Percentiles rank a stretch among this genome's conserved stretches.
Evolutionary conservation across 1,140 invertebrate genomes (phyloP).

Genomic region (Brachionus sp.): DNA sequence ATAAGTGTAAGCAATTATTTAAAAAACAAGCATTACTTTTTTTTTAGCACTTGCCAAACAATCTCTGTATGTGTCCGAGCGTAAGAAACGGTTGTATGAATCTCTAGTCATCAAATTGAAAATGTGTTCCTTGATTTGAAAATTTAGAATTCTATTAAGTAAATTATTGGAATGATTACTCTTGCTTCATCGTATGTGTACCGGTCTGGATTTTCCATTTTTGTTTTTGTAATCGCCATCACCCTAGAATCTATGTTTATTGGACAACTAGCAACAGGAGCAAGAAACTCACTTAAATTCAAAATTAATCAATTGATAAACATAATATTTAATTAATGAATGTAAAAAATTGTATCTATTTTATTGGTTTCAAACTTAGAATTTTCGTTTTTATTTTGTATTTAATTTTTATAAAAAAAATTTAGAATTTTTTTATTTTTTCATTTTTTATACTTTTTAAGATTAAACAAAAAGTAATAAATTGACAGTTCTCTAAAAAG

Average conservation of each 20-base stretch:
- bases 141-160: background rate
- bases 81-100: conserved; percentile 91
- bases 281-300: conserved; percentile 75
- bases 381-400: too few species aligned
- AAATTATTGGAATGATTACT: conserved; percentile 63
- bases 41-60: conserved; percentile 36
- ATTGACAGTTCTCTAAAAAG: too few species aligned
- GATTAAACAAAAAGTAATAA: too few species aligned
- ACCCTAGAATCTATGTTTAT: conserved; percentile 86
- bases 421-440: too few species aligned
- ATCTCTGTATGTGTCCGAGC: conserved; percentile 85
- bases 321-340: too few species aligned
- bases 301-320: conserved; percentile 16
- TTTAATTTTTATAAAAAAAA: too few species aligned
- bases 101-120: conserved; percentile 99
- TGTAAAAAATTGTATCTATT: too few species aligned
- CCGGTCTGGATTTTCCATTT: conserved; percentile 67
- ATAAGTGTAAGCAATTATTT: background rate
- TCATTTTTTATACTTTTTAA: too few species aligned
- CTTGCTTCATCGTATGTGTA: conserved; percentile 96
- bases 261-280: conserved; percentile 85
- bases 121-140: conserved; percentile 78
- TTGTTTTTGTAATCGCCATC: conserved; percentile 72
- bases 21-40: background rate
- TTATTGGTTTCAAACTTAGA: too few species aligned